Base-by-base conservation (phyloP, 2,797 vertebrate species). In the Naso thynnoides region DNA sequence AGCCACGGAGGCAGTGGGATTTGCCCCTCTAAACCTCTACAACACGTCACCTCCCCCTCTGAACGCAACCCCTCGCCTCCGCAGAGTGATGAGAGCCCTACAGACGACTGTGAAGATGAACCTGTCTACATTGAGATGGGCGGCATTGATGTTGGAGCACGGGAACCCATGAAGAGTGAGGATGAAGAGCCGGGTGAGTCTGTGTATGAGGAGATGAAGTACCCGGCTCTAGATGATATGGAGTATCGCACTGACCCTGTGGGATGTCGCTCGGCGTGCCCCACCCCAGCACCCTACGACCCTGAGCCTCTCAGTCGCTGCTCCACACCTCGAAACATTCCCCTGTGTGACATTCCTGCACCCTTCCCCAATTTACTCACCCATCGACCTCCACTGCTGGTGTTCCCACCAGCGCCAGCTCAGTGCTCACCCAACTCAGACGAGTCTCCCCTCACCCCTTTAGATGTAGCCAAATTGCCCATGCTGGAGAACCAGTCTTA, bases 111-210 rank as follows among this genome's bases (percentile, higher is more conserved):
- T 69, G 91, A 96, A 68, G 97, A 99, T 53, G 98, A 99, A 79
- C 98, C 98, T 0, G 97, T 99, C 89, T 99, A 99, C 91, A 99
- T 99, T 54, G 98, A 99, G 94, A 99, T 99, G 98, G 97, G 98
- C 50, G 97, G 97, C 13, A 90, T 93, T 49, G 97, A 97, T 63
- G 95, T 96, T 8, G 94, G 95, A 54, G 89, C 93, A 41, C 90
- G 95, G 78, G 97, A 99, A 86, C 94, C 95, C 27, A 86, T 93
- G 85, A 96, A 90, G 72, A 95, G 95, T 0, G 93, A 95, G 81
- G 97, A 98, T 7, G 97, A 99, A 87, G 98, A 99, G 90, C 97
- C 96, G 54, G 96, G 96, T 0, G 98, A 99, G 92, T 96, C 97
- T 0, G 98, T 99, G 76, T 99, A 99, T 0, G 98, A 99, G 89